Evolutionary conservation across 2,797 vertebrate genomes (phyloP).

Genomic region (Sebastes iracundus): DNA sequence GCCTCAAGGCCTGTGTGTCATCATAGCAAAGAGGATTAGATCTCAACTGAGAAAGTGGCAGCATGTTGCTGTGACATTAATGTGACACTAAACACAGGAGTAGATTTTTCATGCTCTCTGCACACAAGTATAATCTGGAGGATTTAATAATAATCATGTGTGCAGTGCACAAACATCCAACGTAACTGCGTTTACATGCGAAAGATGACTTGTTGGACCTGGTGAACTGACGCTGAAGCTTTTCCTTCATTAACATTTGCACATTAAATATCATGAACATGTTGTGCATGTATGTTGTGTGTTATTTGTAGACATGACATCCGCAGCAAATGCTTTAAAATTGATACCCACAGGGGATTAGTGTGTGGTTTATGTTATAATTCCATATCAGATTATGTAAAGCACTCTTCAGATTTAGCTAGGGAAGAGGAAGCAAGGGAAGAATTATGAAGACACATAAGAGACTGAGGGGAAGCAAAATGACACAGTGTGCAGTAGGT

Average conservation of each 20-base stretch:
- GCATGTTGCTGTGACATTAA: slow-evolving; percentile 60
- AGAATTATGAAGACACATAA: slow-evolving; percentile 12
- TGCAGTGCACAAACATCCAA: slow-evolving; percentile 3
- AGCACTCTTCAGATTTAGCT: slow-evolving; percentile 49
- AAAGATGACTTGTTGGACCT: neutral
- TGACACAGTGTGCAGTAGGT: neutral
- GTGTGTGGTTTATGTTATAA: slow-evolving; percentile 49
- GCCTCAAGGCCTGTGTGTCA: slow-evolving; percentile 19
- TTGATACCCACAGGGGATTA: slow-evolving; percentile 51
- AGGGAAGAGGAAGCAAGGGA: slow-evolving; percentile 5
- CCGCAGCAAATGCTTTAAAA: slow-evolving; percentile 18
- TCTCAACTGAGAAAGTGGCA: slow-evolving; percentile 53
- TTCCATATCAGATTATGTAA: slow-evolving; percentile 63
- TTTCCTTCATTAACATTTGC: neutral
- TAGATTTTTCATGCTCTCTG: slow-evolving; percentile 29
- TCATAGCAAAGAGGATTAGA: slow-evolving; percentile 72
- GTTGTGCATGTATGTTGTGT: neutral
- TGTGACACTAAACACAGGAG: slow-evolving; percentile 35
- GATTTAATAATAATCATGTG: slow-evolving; percentile 36
- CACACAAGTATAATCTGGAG: slow-evolving; percentile 31
- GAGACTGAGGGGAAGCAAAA: neutral
- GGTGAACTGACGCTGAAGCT: neutral
- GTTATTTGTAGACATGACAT: slow-evolving; percentile 4
- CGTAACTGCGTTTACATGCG: neutral
- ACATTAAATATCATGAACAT: slow-evolving; percentile 2